Base-by-base conservation (phyloP, 2,797 vertebrate species). In the Amazonetta brasiliensis region DNA sequence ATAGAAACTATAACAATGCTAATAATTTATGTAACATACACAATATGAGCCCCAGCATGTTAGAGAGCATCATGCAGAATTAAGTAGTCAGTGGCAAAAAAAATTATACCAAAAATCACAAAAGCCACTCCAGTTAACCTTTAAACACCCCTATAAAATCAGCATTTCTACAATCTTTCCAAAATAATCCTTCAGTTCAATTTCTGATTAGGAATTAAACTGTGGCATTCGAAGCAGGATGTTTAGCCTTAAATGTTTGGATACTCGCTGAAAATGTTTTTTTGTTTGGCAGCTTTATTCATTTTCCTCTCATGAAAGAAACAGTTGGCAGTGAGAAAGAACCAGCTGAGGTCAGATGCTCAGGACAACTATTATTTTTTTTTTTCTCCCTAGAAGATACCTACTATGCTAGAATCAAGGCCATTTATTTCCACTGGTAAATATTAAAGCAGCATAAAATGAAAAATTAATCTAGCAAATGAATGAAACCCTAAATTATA, bases 141-240 rank as follows among this genome's bases (percentile, higher is more conserved):
- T 84, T 33, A 86, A 81, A 59, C 44, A 50, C 81, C n/a, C 75
- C 55, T 55, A 62, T 50, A 3, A 56, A 50, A 54, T 43, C 58
- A 89, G 11, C 66, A 73, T 78, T 91, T 86, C 73, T 52, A 39
- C 46, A 79, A 14, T 4, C 12, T 43, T 92, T 62, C 35, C 66
- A 82, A 92, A 91, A 95, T 55, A 88, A 91, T 58, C 50, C 69
- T 88, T 78, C 83, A 50, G 18, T 92, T 80, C 89, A 95, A 63
- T 71, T 87, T 77, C 33, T 92, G 63, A 17, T 81, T 90, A 84
- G 67, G 74, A 95, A 90, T 69, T 30, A 46, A 58, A 23, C 50
- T 20, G 55, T 87, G 77, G 74, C 67, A 86, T 48, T 67, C 67
- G 71, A 76, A 89, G 66, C 46, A 94, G 77, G 92, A 86, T 84